Conservation (phyloP, 2,113 vertebrate species). For the Amblyornis subalaris region DNA sequence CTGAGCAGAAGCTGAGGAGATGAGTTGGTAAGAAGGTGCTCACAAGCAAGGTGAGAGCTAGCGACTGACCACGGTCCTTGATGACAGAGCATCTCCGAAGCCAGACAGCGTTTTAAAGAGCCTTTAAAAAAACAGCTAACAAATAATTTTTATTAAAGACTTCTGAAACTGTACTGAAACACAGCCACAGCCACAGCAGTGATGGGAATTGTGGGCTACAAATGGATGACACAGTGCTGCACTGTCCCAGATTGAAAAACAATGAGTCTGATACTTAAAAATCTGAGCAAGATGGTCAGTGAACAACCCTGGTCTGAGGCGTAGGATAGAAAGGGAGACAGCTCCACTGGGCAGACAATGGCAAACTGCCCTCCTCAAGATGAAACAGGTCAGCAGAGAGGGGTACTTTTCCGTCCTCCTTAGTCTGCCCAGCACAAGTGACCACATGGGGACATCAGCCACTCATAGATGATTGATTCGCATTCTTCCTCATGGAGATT, state of each 20-base stretch:
- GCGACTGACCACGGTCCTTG: not conserved
- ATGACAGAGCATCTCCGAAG: not conserved
- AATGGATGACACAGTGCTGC: not conserved
- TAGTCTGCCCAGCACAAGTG: not conserved
- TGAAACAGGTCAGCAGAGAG: not conserved
- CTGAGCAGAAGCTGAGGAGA: not conserved
- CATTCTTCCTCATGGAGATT: not conserved
- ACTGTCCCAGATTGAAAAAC: not conserved
- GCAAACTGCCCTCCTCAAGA: not conserved
- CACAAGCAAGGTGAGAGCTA: not conserved
- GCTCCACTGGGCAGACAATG: not conserved
- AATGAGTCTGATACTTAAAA: not conserved
- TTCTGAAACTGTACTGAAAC: not conserved
- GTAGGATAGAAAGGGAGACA: not conserved
- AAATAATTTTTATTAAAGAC: not conserved
- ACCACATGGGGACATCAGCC: not conserved
- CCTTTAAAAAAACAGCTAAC: not conserved
- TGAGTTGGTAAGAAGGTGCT: not conserved
- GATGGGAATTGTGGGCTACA: not conserved
- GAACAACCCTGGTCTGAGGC: not conserved
- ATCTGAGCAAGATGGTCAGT: not conserved
- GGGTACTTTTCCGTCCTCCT: not conserved
- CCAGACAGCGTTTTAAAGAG: not conserved
- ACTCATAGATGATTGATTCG: not conserved
- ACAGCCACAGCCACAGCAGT: not conserved